phyloP scores from a whole-genome alignment of 2,113 vertebrate species.

The Elephas maximus region DNA sequence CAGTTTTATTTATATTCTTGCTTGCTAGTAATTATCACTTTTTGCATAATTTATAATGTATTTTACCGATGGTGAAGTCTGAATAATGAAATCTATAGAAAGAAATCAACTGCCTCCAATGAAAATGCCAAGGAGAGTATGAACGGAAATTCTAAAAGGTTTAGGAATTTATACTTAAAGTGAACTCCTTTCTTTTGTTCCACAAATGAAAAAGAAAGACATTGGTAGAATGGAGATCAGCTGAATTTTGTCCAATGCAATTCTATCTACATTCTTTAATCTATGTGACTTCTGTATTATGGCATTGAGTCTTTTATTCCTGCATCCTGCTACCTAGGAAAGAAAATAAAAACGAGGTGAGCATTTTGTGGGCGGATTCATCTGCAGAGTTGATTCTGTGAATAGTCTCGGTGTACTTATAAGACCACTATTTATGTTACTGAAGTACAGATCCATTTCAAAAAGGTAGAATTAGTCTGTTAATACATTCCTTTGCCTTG shows the following conservation, averaged over 20 bases:
- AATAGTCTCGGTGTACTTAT: neutral
- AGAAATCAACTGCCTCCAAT: conserved; percentile 62
- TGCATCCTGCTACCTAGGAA: neutral
- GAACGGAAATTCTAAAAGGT: conserved; percentile 68
- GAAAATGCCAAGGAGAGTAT: conserved; percentile 65
- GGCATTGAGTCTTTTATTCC: neutral
- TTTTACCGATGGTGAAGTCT: conserved; percentile 74
- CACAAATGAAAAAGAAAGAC: conserved; percentile 31
- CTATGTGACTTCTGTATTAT: neutral
- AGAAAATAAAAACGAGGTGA: neutral
- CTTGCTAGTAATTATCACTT: conserved; percentile 81
- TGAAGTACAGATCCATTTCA: neutral
- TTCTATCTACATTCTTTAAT: neutral
- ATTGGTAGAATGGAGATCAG: neutral
- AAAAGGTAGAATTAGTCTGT: neutral
- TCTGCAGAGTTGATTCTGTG: neutral
- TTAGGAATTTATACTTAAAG: conserved; percentile 54
- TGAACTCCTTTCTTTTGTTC: conserved; percentile 63
- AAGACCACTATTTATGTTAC: neutral
- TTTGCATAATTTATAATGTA: conserved; percentile 83
- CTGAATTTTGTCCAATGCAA: neutral
- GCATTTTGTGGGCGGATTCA: neutral
- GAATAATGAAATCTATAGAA: conserved; percentile 82
- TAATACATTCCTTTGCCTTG: neutral
- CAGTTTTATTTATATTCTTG: conserved; percentile 82